phyloP scores from a whole-genome alignment of 2,113 vertebrate genomes.

The Saccopteryx leptura region DNA sequence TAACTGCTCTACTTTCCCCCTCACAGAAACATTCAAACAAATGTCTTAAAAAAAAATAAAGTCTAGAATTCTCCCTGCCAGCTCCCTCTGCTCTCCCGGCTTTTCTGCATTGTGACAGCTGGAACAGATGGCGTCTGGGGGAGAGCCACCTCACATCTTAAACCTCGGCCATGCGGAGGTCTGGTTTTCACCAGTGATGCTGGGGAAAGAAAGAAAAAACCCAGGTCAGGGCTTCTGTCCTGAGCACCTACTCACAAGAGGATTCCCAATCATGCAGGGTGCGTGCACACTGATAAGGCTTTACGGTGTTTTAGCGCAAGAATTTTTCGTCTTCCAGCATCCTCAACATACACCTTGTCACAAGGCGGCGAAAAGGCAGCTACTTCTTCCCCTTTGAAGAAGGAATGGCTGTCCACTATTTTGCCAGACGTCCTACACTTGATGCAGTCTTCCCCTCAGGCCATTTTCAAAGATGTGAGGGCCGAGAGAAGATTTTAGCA shows the following conservation, averaged over 20 bases:
- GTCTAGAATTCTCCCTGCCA: constrained; percentile 55
- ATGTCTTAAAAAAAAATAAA: constrained; percentile 23
- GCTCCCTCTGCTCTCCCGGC: background rate
- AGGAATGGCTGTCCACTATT: background rate
- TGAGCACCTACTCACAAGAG: constrained; percentile 73
- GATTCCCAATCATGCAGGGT: constrained; percentile 74
- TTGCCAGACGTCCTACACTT: constrained; percentile 18
- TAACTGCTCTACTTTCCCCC: constrained; percentile 20
- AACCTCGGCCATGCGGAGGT: constrained; percentile 63
- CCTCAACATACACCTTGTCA: background rate
- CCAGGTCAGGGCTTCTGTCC: constrained; percentile 75
- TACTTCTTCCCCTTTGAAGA: background rate
- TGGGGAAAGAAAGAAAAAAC: constrained; percentile 36
- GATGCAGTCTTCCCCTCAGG: constrained; percentile 62
- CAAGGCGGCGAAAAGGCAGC: background rate
- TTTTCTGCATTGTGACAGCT: constrained; percentile 73
- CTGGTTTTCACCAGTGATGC: constrained; percentile 74
- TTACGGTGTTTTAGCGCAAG: constrained; percentile 51
- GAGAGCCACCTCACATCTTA: constrained; percentile 79
- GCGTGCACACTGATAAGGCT: constrained; percentile 52
- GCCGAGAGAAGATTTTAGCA: background rate
- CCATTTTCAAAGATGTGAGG: constrained; percentile 57
- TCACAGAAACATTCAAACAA: constrained; percentile 71
- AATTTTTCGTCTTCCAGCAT: constrained; percentile 35
- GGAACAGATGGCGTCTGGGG: constrained; percentile 80